These are phyloP conservation scores for roundworm (Caenorhabditis elegans) DNA, from an alignment of 1,140 invertebrate species.

Conservation along the genomic window WBcel235 BX284604.4:12605001-12605500, in stretches of 20 bases:
- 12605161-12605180: not conserved
- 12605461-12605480: no score
- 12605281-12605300: constrained; percentile 32
- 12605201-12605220: constrained; percentile 33
- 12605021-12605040: no score
- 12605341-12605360: no score
- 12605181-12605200: constrained; percentile 44
- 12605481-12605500: no score
- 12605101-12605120: constrained; percentile 8
- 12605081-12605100: not conserved
- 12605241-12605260: constrained; percentile 42
- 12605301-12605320: constrained; percentile 31
- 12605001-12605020: no score
- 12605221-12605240: constrained; percentile 39
- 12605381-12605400: no score
- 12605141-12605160: not conserved
- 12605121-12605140: constrained; percentile 36
- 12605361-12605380: not conserved
- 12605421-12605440: no score
- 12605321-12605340: not conserved
- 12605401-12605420: no score
- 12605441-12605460: no score
- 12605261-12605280: constrained; percentile 36
- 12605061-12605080: not conserved
- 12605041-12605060: not conserved